Conservation (phyloP, 2,113 vertebrate species). For the Eurypyga helias region DNA sequence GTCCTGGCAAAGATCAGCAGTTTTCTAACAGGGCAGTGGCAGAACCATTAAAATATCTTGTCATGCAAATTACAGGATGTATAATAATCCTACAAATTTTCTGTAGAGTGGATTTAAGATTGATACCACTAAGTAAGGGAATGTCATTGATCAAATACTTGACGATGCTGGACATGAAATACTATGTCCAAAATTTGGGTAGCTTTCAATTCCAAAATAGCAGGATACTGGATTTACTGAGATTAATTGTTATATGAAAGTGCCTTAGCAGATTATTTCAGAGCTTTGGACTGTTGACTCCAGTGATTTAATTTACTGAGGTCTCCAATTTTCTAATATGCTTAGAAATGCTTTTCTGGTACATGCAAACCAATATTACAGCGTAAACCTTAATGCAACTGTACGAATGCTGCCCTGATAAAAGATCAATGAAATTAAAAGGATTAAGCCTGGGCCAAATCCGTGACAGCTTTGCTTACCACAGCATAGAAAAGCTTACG, state of each 20-base stretch:
- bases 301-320: constrained; percentile 59
- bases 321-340: constrained; percentile 50
- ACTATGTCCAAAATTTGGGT: not conserved
- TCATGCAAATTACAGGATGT: not conserved
- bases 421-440: constrained; percentile 72
- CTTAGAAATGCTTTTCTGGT: constrained; percentile 64
- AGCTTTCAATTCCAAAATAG: constrained; percentile 13
- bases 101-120: not conserved
- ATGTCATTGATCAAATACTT: not conserved
- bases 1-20: not conserved
- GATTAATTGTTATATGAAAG: constrained; percentile 59
- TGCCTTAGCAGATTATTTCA: constrained; percentile 52
- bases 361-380: constrained; percentile 41
- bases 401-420: constrained; percentile 55
- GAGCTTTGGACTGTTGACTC: constrained; percentile 55
- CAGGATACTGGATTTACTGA: constrained; percentile 35
- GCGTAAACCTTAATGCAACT: not conserved
- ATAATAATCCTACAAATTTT: not conserved
- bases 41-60: not conserved
- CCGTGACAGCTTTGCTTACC: constrained; percentile 54
- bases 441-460: constrained; percentile 53
- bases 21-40: not conserved
- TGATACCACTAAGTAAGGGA: not conserved
- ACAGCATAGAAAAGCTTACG: constrained; percentile 38
- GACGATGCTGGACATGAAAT: constrained; percentile 23